Percentiles rank a stretch among this genome's conserved stretches.
phyloP scores from a whole-genome alignment of 2,113 vertebrate species.

The Onychostoma macrolepis region DNA sequence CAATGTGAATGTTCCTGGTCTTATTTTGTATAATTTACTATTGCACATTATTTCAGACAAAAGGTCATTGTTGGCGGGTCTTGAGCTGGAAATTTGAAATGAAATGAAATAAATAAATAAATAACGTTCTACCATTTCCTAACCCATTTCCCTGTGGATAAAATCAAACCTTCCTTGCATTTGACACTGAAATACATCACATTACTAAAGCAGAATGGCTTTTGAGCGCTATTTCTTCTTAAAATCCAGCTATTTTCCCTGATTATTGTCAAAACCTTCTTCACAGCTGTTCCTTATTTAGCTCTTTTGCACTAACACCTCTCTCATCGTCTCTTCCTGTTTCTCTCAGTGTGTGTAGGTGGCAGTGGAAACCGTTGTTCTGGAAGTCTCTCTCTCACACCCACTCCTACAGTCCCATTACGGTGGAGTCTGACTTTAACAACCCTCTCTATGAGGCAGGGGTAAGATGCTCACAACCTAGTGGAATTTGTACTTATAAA shows the following conservation, averaged over 20 bases:
- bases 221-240: neutral
- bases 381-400: conserved; percentile 89
- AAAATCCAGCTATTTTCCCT: neutral
- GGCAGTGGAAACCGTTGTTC: conserved; percentile 90
- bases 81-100: neutral
- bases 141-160: neutral
- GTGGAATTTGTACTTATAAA: neutral
- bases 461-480: conserved; percentile 70
- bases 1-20: neutral
- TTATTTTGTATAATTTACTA: neutral
- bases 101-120: neutral
- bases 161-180: neutral
- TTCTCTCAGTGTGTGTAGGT: conserved; percentile 74
- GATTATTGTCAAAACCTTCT: conserved; percentile 14
- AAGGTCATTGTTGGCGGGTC: neutral
- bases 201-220: neutral
- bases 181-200: neutral
- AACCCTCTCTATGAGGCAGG: conserved; percentile 94
- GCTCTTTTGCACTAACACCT: conserved; percentile 21
- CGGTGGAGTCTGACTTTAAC: conserved; percentile 91
- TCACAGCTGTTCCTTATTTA: conserved; percentile 26
- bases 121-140: neutral
- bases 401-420: conserved; percentile 92
- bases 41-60: neutral
- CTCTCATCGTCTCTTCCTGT: conserved; percentile 17